phyloP scores from a whole-genome alignment of 2,113 vertebrate species.

The Scomber scombrus region DNA sequence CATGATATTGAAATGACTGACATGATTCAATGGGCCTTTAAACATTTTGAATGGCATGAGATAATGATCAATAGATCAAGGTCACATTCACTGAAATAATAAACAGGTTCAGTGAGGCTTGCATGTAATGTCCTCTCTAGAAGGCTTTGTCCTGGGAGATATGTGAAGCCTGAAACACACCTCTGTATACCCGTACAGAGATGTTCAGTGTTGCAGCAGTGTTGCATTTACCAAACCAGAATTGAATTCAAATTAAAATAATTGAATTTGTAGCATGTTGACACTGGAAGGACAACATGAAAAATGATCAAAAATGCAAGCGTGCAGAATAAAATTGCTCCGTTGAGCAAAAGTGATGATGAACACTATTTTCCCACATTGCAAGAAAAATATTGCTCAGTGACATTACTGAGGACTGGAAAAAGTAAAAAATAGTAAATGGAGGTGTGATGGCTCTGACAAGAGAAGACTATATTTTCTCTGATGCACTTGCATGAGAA shows the following conservation, averaged over 20 bases:
- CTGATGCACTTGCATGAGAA: not conserved
- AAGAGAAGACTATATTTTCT: constrained; percentile 26
- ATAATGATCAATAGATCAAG: constrained; percentile 68
- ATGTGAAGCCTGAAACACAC: constrained; percentile 9
- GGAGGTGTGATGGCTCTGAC: not conserved
- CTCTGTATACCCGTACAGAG: not conserved
- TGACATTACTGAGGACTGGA: not conserved
- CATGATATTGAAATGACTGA: constrained; percentile 61
- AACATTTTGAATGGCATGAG: constrained; percentile 43
- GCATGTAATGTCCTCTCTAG: constrained; percentile 28
- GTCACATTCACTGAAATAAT: constrained; percentile 51
- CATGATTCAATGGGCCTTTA: constrained; percentile 44
- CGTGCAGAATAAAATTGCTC: constrained; percentile 1
- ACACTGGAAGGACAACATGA: not conserved
- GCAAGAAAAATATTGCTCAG: not conserved
- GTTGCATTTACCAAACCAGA: constrained; percentile 6
- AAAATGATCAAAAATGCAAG: not conserved
- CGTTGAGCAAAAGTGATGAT: not conserved
- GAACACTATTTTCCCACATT: not conserved
- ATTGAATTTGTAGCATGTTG: not conserved
- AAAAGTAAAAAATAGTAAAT: not conserved
- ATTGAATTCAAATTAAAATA: not conserved
- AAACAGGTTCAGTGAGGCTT: constrained; percentile 25
- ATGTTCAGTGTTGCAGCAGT: constrained; percentile 1
- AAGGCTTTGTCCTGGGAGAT: constrained; percentile 28